Conservation (phyloP, 2,113 vertebrate genomes). For the Caranx melampygus region DNA sequence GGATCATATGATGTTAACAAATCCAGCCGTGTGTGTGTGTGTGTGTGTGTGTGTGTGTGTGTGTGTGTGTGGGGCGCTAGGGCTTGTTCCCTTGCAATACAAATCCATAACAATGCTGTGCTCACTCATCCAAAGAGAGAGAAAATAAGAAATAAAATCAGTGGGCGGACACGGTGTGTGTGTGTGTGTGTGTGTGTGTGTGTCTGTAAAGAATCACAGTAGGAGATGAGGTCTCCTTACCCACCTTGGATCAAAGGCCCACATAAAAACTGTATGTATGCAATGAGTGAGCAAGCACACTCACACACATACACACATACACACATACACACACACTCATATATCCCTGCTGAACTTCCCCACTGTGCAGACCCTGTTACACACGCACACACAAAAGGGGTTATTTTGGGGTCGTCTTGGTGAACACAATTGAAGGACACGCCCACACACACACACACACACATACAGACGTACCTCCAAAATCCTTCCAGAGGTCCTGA, state of each 20-base stretch:
- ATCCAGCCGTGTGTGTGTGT: conserved; percentile 1
- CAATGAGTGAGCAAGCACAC: neutral
- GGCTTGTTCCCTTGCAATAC: conserved; percentile 33
- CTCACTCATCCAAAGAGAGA: conserved; percentile 52
- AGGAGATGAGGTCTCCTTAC: conserved; percentile 61
- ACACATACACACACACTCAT: conserved; percentile 19
- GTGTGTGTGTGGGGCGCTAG: conserved; percentile 5
- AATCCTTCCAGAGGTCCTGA: conserved; percentile 24
- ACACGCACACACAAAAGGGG: conserved; percentile 51
- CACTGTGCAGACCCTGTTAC: conserved; percentile 40
- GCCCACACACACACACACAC: conserved; percentile 21
- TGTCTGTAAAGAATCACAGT: conserved; percentile 47
- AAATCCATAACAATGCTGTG: conserved; percentile 53
- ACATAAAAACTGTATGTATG: conserved; percentile 34
- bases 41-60: conserved; percentile 9
- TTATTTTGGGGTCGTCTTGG: conserved; percentile 56
- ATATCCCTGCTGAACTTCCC: conserved; percentile 32
- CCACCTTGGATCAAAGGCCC: conserved; percentile 68
- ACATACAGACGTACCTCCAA: conserved; percentile 20
- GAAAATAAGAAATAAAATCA: conserved; percentile 57
- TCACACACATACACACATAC: conserved; percentile 12
- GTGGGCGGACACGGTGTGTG: neutral
- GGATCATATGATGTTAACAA: neutral
- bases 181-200: neutral
- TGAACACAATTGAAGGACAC: conserved; percentile 45